Conservation (phyloP, 1,140 invertebrate species). For the Medauroidea extradentata region DNA sequence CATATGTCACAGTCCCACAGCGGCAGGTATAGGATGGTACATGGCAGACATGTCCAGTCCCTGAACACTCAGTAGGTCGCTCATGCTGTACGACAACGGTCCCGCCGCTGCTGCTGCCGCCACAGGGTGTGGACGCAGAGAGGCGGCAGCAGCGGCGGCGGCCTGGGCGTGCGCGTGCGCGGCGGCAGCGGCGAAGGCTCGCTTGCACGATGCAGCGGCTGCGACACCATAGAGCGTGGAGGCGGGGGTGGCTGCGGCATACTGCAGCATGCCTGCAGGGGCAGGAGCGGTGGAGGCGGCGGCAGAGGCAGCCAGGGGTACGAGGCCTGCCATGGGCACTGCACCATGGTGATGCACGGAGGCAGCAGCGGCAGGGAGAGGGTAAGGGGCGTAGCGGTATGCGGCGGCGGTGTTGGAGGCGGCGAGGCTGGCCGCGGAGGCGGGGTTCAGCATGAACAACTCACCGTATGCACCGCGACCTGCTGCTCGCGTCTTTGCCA, state of each 20-base stretch:
- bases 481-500: conserved; percentile 88
- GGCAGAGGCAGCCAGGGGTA: conserved; percentile 27
- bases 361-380: conserved; percentile 44
- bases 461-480: conserved; percentile 92
- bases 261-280: conserved; percentile 24
- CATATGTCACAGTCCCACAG: conserved; percentile 64
- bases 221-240: conserved; percentile 48
- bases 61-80: conserved; percentile 60
- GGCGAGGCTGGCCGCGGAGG: conserved; percentile 41
- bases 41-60: conserved; percentile 58
- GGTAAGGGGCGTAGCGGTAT: conserved; percentile 51
- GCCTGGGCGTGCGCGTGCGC: conserved; percentile 20
- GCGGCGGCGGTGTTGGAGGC: conserved; percentile 30
- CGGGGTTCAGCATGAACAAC: conserved; percentile 79
- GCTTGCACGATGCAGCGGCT: conserved; percentile 48
- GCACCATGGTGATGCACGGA: conserved; percentile 14
- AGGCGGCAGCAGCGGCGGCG: conserved; percentile 40
- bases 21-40: conserved; percentile 52
- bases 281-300: conserved; percentile 32
- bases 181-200: conserved; percentile 42
- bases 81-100: conserved; percentile 63
- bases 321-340: conserved; percentile 24
- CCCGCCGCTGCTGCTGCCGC: conserved; percentile 45
- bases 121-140: conserved; percentile 28
- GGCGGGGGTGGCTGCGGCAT: conserved; percentile 26